Evolutionary conservation across 1,140 invertebrate species (phyloP).

Genomic region (Nylanderia fulva): DNA sequence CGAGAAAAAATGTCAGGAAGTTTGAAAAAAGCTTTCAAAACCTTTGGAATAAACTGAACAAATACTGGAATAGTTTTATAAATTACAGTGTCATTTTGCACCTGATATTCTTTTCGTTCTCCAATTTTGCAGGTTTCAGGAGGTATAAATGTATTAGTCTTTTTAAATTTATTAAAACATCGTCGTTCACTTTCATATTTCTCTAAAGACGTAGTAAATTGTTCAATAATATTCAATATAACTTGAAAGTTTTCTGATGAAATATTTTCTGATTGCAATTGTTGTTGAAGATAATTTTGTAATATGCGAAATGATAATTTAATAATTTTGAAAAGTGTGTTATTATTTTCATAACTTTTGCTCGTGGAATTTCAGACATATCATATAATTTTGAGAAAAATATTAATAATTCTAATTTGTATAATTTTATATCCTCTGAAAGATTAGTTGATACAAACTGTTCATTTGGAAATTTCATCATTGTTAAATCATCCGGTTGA

Average conservation of each 20-base stretch:
- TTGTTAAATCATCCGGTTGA: background rate
- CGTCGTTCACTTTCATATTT: background rate
- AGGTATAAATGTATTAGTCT: too few species aligned
- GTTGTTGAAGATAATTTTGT: background rate
- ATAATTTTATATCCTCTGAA: background rate
- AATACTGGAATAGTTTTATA: too few species aligned
- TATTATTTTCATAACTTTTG: background rate
- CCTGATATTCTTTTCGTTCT: too few species aligned
- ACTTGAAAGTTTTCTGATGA: background rate
- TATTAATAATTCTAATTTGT: background rate
- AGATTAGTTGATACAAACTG: background rate
- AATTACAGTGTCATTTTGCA: too few species aligned
- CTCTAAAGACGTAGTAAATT: background rate
- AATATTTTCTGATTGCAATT: background rate
- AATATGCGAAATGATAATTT: background rate
- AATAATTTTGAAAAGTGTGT: background rate
- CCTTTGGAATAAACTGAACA: too few species aligned
- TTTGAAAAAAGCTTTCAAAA: constrained; percentile 1
- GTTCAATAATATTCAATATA: background rate
- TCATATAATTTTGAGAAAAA: background rate
- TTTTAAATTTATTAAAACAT: constrained; percentile 2
- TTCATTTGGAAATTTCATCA: background rate
- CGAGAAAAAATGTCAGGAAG: background rate
- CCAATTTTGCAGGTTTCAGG: too few species aligned
- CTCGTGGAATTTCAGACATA: background rate